These are phyloP conservation scores for Drosophila chauvacae DNA, from an alignment of 1,140 invertebrate species.

Conservation along the genomic window DNA sequence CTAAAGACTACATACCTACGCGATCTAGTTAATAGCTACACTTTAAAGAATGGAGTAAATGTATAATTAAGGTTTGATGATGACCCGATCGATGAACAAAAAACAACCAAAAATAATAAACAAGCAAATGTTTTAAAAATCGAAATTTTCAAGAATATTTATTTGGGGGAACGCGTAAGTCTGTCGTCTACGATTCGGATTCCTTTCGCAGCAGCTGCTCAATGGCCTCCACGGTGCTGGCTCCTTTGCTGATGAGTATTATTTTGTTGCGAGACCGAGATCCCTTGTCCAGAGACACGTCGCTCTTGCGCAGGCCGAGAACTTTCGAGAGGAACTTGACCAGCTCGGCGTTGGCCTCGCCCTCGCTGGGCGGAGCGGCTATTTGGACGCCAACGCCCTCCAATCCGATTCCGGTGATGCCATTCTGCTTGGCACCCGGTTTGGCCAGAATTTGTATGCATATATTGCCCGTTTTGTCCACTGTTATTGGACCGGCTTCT, in stretches of 20 bases:
- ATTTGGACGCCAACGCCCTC: conserved; percentile 88
- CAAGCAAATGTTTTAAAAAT: conserved; percentile 56
- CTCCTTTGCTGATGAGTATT: conserved; percentile 78
- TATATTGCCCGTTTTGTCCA: conserved; percentile 88
- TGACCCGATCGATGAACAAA: conserved; percentile 65
- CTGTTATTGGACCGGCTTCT: conserved; percentile 84
- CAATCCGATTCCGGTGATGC: conserved; percentile 87
- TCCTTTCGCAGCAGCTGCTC: conserved; percentile 62
- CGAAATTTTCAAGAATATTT: conserved; percentile 1
- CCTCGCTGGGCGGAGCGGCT: conserved; percentile 90
- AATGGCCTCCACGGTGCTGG: conserved; percentile 60
- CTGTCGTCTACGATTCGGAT: conserved; percentile 40
- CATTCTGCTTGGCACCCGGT: conserved; percentile 91
- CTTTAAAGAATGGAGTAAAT: conserved; percentile 37
- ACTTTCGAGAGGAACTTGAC: conserved; percentile 89
- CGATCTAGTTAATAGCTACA: conserved; percentile 52
- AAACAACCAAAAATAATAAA: conserved; percentile 58
- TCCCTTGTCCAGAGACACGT: conserved; percentile 87
- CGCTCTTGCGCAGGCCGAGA: conserved; percentile 89
- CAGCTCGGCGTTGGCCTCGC: conserved; percentile 91
- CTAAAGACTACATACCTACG: conserved; percentile 69
- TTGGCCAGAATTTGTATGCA: conserved; percentile 89
- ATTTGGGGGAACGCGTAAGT: neutral
- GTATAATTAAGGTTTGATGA: conserved; percentile 65
- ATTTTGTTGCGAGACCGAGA: conserved; percentile 84